Evolutionary conservation across 2,113 vertebrate species (phyloP).

Genomic region (Synchiropus splendidus): DNA sequence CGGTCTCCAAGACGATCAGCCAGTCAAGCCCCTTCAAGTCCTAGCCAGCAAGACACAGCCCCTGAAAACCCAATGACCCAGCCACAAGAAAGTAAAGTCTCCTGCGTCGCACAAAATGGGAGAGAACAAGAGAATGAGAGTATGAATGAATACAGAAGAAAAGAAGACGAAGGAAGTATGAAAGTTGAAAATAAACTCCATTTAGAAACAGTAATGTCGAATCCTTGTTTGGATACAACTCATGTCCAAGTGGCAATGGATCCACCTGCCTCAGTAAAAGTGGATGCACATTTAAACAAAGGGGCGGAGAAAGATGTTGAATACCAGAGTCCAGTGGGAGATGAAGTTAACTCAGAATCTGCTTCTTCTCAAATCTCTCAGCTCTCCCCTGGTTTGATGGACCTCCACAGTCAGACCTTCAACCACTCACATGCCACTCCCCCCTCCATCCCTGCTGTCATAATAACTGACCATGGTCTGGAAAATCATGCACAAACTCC

Average conservation of each 20-base stretch:
- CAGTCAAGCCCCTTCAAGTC: slow-evolving; percentile 21
- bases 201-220: slow-evolving; percentile 20
- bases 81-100: slow-evolving; percentile 22
- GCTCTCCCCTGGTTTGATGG: slow-evolving; percentile 20
- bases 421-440: slow-evolving; percentile 9
- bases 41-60: slow-evolving; percentile 21
- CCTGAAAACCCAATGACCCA: slow-evolving; percentile 37
- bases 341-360: slow-evolving; percentile 13
- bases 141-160: slow-evolving; percentile 8
- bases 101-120: slow-evolving; percentile 58
- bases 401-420: slow-evolving; percentile 4
- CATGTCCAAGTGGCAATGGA: not conserved
- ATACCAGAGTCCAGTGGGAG: slow-evolving; percentile 21
- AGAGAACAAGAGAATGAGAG: slow-evolving; percentile 34
- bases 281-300: slow-evolving; percentile 2
- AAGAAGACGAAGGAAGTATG: slow-evolving; percentile 6
- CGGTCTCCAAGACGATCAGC: slow-evolving; percentile 51
- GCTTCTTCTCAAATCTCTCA: not conserved
- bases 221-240: slow-evolving; percentile 7
- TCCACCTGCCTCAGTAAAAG: slow-evolving; percentile 10
- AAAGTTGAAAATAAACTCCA: slow-evolving; percentile 21
- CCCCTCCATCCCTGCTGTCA: slow-evolving; percentile 77
- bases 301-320: slow-evolving; percentile 13
- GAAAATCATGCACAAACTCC: slow-evolving; percentile 49
- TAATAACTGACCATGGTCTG: slow-evolving; percentile 82